Evolutionary conservation across 2,888 invertebrate species (phyloP).

Genomic region (Pyrochroa serraticornis): DNA sequence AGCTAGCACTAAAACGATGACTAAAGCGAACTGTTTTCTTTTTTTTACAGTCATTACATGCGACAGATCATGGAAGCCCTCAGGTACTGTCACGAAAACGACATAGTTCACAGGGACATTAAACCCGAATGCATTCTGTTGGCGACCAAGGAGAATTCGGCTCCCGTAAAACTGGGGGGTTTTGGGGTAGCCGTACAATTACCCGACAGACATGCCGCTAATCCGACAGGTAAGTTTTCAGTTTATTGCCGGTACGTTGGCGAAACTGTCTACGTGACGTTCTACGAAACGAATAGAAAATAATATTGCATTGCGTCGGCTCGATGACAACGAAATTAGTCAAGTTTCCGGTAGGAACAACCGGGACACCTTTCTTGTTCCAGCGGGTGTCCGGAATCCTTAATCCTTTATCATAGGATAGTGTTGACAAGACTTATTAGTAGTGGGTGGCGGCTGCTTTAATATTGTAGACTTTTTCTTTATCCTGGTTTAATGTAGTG

Average conservation of each 20-base stretch:
- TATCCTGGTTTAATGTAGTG: no score
- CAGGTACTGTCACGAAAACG: slow-evolving; percentile 97
- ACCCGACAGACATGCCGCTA: slow-evolving; percentile 68
- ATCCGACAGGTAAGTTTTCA: slow-evolving; percentile 43
- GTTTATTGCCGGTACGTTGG: not conserved
- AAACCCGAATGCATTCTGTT: slow-evolving; percentile 96
- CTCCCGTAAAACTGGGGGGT: slow-evolving; percentile 96
- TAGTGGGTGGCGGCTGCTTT: no score
- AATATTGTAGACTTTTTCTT: no score
- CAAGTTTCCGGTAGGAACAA: no score
- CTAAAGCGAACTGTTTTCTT: not conserved
- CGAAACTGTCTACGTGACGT: not conserved
- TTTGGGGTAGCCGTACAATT: slow-evolving; percentile 96
- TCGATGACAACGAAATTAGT: no score
- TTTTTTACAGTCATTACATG: slow-evolving; percentile 90
- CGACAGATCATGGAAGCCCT: slow-evolving; percentile 96
- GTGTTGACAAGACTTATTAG: no score
- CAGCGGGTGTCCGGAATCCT: no score
- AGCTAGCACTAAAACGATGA: not conserved
- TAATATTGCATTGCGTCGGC: no score
- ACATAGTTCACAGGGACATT: slow-evolving; percentile 97
- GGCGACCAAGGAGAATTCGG: slow-evolving; percentile 96
- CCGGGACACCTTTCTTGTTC: no score
- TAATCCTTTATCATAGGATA: no score
- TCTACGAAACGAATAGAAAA: not conserved